Evolutionary conservation across 2,888 invertebrate genomes (phyloP).

Genomic region (Mesorhabditis spiculigera): DNA sequence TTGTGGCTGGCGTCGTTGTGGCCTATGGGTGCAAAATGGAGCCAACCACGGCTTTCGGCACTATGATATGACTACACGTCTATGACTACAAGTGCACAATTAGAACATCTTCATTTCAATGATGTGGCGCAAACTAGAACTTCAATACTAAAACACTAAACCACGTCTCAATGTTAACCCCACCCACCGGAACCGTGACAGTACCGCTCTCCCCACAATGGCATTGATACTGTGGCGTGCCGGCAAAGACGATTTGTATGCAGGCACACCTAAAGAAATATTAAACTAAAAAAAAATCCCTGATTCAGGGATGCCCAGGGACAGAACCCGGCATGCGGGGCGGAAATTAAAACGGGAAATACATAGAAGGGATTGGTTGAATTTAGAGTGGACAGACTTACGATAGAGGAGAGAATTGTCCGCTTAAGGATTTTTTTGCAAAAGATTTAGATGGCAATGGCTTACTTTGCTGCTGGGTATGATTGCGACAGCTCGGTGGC

Average conservation of each 20-base stretch:
- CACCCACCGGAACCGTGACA: slow-evolving; percentile 1
- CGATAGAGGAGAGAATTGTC: background rate
- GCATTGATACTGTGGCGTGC: slow-evolving; percentile 41
- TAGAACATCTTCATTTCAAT: too few relatives aligned
- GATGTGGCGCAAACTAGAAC: too few relatives aligned
- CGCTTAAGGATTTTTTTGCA: background rate
- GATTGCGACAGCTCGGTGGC: slow-evolving; percentile 3
- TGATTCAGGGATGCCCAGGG: background rate
- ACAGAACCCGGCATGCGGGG: background rate
- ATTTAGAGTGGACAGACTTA: background rate
- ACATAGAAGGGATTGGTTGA: background rate
- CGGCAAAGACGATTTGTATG: slow-evolving; percentile 42
- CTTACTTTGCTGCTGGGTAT: slow-evolving; percentile 2
- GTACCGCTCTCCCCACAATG: slow-evolving; percentile 30
- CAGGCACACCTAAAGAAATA: slow-evolving; percentile 35
- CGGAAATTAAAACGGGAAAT: background rate
- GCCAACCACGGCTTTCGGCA: too few relatives aligned
- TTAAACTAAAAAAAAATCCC: background rate
- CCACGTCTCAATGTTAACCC: too few relatives aligned
- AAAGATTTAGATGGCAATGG: background rate
- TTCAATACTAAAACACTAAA: too few relatives aligned
- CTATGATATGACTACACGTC: too few relatives aligned
- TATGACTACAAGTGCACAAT: too few relatives aligned
- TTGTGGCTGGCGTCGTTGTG: background rate
- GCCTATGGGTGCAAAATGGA: too few relatives aligned